These are phyloP conservation scores for Temnothorax rugatulus DNA, from an alignment of 2,888 invertebrate species.

Conservation along the genomic window DNA sequence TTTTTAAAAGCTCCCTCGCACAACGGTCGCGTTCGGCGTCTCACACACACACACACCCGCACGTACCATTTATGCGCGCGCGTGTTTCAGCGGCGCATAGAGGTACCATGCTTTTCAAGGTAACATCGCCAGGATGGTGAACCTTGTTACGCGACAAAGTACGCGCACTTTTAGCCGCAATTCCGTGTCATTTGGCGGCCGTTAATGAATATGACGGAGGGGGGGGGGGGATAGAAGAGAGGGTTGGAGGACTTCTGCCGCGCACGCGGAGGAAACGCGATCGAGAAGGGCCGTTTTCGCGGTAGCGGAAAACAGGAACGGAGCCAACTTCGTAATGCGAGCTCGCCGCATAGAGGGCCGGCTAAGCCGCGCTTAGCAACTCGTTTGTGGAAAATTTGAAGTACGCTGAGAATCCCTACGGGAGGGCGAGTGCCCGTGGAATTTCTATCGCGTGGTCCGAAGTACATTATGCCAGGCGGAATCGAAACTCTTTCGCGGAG, in stretches of 20 bases:
- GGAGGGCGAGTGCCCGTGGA: conserved; percentile 24
- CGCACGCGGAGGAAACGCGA: conserved; percentile 31
- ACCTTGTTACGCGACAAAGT: conserved; percentile 51
- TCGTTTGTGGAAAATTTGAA: conserved; percentile 56
- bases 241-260: neutral
- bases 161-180: conserved; percentile 75
- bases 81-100: neutral
- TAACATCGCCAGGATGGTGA: conserved; percentile 17
- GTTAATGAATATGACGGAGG: conserved; percentile 71
- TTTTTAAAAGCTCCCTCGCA: conserved; percentile 52
- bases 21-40: neutral
- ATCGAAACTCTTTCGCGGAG: conserved; percentile 54
- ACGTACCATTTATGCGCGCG: too few species aligned
- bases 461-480: conserved; percentile 45
- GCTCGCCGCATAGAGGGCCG: conserved; percentile 19
- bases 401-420: conserved; percentile 41
- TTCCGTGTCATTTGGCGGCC: conserved; percentile 76
- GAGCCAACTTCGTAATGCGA: conserved; percentile 42
- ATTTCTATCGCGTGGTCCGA: conserved; percentile 45
- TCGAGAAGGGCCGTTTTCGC: conserved; percentile 26
- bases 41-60: neutral
- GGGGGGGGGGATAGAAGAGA: neutral
- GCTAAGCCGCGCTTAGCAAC: conserved; percentile 53
- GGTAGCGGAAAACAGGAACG: conserved; percentile 11
- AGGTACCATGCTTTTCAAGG: conserved; percentile 32